Evolutionary conservation across 2,888 invertebrate species (phyloP).

Genomic region (Leucophora obtusa): DNA sequence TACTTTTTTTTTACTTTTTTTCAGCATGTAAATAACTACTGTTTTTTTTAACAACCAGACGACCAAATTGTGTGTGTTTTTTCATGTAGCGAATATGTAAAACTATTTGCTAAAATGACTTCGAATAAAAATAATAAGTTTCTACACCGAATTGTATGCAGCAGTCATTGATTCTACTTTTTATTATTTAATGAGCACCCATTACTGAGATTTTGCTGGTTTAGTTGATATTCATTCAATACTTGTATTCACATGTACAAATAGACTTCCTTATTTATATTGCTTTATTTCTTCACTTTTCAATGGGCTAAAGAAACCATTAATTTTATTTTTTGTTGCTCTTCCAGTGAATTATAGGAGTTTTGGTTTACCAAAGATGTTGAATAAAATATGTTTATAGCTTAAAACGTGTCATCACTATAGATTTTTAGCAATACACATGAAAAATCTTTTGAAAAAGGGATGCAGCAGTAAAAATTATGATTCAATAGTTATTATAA

Average conservation of each 20-base stretch:
- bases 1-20: too few relatives aligned
- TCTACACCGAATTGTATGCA: too few relatives aligned
- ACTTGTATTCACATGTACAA: constrained; percentile 40
- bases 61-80: too few relatives aligned
- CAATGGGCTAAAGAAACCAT: constrained; percentile 34
- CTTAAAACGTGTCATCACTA: constrained; percentile 57
- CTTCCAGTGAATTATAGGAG: constrained; percentile 22
- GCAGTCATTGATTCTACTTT: too few relatives aligned
- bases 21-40: too few relatives aligned
- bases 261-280: constrained; percentile 50
- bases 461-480: background rate
- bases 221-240: constrained; percentile 31
- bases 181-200: too few relatives aligned
- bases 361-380: constrained; percentile 19
- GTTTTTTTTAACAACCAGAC: too few relatives aligned
- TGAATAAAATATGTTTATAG: constrained; percentile 53
- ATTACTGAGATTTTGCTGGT: too few relatives aligned
- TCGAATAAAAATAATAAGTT: too few relatives aligned
- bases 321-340: constrained; percentile 36
- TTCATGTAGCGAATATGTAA: too few relatives aligned
- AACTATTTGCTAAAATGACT: too few relatives aligned
- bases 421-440: background rate
- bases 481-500: background rate
- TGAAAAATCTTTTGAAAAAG: background rate
- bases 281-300: constrained; percentile 16